Conservation (phyloP, 2,113 vertebrate genomes). For the Phaetusa simplex region DNA sequence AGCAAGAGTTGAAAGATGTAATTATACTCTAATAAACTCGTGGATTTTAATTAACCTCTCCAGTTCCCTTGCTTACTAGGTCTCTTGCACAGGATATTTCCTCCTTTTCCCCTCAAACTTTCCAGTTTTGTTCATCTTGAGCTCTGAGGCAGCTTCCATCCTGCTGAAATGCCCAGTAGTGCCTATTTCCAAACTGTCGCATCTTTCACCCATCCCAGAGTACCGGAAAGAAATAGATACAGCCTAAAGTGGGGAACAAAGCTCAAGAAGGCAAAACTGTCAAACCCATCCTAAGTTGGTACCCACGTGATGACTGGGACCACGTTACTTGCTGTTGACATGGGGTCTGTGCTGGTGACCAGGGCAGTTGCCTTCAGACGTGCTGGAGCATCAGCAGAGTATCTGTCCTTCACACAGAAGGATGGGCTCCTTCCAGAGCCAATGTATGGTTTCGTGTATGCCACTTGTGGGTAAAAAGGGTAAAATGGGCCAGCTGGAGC, state of each 20-base stretch:
- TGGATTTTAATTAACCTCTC: not conserved
- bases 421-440: not conserved
- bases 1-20: not conserved
- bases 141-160: not conserved
- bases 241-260: not conserved
- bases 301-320: not conserved
- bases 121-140: not conserved
- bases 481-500: not conserved
- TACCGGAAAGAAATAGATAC: not conserved
- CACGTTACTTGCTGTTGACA: not conserved
- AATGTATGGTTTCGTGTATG: accelerated
- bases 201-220: not conserved
- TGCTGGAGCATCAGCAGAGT: not conserved
- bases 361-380: not conserved
- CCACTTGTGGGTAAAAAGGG: not conserved
- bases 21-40: not conserved
- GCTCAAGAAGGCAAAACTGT: not conserved
- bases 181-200: not conserved
- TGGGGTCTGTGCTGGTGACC: not conserved
- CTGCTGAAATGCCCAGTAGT: not conserved
- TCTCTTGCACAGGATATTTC: not conserved
- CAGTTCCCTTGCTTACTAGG: not conserved
- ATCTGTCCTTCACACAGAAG: not conserved
- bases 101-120: not conserved
- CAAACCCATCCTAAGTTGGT: not conserved